phyloP scores from a whole-genome alignment of 2,888 invertebrate species.

The Aspidiotus rigidus region DNA sequence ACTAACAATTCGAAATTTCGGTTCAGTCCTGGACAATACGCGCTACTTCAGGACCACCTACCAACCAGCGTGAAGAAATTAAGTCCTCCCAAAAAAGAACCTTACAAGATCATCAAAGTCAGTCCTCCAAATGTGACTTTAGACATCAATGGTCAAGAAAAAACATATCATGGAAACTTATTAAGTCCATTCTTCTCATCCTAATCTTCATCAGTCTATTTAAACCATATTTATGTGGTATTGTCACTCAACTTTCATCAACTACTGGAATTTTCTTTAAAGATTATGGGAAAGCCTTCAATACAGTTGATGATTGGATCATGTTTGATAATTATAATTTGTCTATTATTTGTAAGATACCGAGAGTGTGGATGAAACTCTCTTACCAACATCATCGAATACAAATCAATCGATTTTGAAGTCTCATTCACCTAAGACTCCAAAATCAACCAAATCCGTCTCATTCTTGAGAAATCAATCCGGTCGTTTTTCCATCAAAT shows the following conservation, averaged over 20 bases:
- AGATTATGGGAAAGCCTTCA: neutral
- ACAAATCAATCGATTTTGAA: too few relatives aligned
- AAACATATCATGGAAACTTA: conserved; percentile 2
- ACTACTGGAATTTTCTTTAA: conserved; percentile 6
- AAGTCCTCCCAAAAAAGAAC: neutral
- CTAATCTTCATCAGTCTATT: neutral
- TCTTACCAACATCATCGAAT: too few relatives aligned
- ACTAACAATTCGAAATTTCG: neutral
- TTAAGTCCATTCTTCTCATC: neutral
- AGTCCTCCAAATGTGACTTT: neutral
- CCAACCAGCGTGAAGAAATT: neutral
- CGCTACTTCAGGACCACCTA: neutral
- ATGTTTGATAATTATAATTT: neutral
- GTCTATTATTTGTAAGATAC: neutral
- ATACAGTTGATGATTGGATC: neutral
- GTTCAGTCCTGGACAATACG: neutral
- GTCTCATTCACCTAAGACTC: too few relatives aligned
- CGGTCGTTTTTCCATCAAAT: too few relatives aligned
- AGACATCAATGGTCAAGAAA: neutral
- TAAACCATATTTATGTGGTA: neutral
- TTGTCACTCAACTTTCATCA: neutral
- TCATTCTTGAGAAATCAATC: too few relatives aligned
- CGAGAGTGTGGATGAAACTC: too few relatives aligned
- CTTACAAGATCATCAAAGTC: neutral
- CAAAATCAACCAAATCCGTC: too few relatives aligned